phyloP scores from a whole-genome alignment of 2,797 vertebrate species.

The Muscicapa striata region DNA sequence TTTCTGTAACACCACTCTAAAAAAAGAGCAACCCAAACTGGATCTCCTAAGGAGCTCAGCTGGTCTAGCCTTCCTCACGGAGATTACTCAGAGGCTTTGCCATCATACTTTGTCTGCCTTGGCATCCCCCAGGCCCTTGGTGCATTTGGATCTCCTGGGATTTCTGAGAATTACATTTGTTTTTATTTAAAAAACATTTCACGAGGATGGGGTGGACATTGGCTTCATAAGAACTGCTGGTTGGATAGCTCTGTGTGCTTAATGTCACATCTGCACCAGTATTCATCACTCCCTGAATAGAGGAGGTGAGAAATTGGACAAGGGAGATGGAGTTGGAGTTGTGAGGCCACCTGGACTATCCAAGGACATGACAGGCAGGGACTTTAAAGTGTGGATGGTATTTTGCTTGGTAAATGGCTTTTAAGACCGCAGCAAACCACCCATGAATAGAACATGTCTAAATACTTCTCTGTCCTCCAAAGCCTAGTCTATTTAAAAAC shows the following conservation, averaged over 20 bases:
- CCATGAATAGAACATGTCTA: not conserved
- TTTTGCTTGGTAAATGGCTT: not conserved
- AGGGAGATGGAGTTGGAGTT: not conserved
- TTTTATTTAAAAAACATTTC: not conserved
- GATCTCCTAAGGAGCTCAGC: not conserved
- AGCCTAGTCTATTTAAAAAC: not conserved
- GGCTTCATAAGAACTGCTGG: not conserved
- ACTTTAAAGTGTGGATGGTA: not conserved
- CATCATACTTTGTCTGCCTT: not conserved
- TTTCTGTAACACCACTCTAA: not conserved
- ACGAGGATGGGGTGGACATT: rapidly evolving
- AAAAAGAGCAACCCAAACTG: not conserved
- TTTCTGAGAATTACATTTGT: not conserved
- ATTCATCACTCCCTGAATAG: not conserved
- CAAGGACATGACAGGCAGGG: not conserved
- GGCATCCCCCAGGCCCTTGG: rapidly evolving
- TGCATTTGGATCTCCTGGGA: not conserved
- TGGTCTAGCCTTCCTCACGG: not conserved
- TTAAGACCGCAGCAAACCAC: not conserved
- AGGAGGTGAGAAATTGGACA: not conserved
- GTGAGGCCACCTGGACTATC: not conserved
- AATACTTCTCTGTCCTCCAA: not conserved
- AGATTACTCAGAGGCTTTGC: not conserved
- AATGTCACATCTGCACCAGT: not conserved
- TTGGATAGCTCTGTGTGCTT: not conserved